Base-by-base conservation (phyloP, 2,888 invertebrate species). In the Heteromurus nitidus region DNA sequence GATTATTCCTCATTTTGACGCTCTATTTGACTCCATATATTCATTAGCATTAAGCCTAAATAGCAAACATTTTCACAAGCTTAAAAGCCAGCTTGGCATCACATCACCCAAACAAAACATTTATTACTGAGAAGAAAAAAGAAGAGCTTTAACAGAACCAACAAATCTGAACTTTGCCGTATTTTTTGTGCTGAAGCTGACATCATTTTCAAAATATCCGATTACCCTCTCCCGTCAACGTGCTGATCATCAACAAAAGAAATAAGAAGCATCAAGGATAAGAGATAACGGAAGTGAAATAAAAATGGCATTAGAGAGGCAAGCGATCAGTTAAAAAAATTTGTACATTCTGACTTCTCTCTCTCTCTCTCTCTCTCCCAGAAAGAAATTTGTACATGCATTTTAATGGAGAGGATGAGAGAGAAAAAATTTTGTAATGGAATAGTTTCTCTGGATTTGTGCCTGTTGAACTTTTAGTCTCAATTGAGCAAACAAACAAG, bases 351-450 rank as follows among this genome's bases (percentile, higher is more conserved):
- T 47, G 47, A 11, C 16, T 3, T n/a, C 18, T 3, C 47, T 47
- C 11, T 3, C 47, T 9, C 20, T 36, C 36, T 36, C 11, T n/a
- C 18, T 3, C 47, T 47, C 11, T 3, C 47, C 16, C 20, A n/a
- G 50, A 47, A 9, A n/a, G 18, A 20, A 20, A 20, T 20, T 18
- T 18, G 5, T 18, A 20, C 20, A 44, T 50, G 50, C 20, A 9
- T 50, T n/a, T 50, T 50, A 55, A 67, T 65, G 75, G 65, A 18
- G 53, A 65, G 65, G 65, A 75, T 50, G 42, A 67, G 53, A 65
- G 65, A 18, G 53, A 65, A 75, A 75, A 75, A 55, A 75, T 75
- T 50, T 55, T n/a, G n/a, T 75, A 75, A 75, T 75, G 75, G 75
- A 65, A 74, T 55, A 58, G 55, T 69, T 69, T 26, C 26, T 58